Evolutionary conservation across 2,888 invertebrate species (phyloP).

Genomic region (Drosophila cognata): DNA sequence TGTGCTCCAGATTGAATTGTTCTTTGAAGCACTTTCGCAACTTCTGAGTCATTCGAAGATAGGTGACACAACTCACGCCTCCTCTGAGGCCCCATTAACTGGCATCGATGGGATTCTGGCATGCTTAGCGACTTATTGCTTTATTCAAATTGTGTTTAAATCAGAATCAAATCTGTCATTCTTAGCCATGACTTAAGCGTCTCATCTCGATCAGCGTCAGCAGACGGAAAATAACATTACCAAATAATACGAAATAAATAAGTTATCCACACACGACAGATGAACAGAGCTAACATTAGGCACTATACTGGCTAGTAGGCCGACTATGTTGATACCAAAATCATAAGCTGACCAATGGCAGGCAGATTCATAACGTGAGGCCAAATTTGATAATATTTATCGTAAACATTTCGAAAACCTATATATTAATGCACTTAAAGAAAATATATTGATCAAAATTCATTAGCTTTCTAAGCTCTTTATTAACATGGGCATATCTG

Average conservation of each 20-base stretch:
- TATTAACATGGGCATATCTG: neutral
- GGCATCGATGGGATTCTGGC: neutral
- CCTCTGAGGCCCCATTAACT: neutral
- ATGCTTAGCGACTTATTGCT: neutral
- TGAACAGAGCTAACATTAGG: neutral
- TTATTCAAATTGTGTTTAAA: neutral
- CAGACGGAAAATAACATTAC: neutral
- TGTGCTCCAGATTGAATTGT: neutral
- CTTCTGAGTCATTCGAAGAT: constrained; percentile 18
- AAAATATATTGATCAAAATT: neutral
- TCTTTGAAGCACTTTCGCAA: neutral
- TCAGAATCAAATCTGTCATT: neutral
- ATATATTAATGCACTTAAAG: neutral
- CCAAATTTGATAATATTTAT: constrained; percentile 18
- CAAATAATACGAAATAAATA: neutral
- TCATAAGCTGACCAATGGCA: constrained; percentile 2
- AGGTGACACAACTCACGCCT: neutral
- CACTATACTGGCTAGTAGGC: neutral
- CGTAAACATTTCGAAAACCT: neutral
- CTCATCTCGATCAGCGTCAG: neutral
- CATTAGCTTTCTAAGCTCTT: neutral
- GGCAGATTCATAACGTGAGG: constrained; percentile 5
- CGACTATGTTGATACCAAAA: constrained; percentile 8
- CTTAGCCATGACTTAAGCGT: neutral
- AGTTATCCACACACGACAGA: neutral